A percentile compares a stretch with the other conserved stretches of the same genome.
Evolutionary conservation across 2,113 vertebrate species (phyloP).

Genomic region (Calypte anna): DNA sequence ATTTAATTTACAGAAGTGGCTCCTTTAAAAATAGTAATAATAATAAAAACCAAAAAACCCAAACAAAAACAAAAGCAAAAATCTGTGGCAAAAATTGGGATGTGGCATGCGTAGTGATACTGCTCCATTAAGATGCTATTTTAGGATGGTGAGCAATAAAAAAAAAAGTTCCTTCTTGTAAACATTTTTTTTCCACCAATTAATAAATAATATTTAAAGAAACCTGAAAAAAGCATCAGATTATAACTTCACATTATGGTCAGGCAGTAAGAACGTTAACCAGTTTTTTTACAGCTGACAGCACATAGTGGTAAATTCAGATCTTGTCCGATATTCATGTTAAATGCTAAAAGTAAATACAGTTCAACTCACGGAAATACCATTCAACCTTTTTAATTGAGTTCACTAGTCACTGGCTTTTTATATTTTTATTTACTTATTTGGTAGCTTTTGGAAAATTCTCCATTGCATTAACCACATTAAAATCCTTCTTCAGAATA

Average conservation of each 20-base stretch:
- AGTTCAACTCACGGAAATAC: slow-evolving; percentile 30
- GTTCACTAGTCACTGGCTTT: slow-evolving; percentile 49
- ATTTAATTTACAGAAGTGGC: background rate
- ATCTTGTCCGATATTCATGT: slow-evolving; percentile 25
- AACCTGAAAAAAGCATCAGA: background rate
- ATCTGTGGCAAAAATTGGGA: background rate
- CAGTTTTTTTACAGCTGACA: background rate
- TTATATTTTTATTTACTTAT: slow-evolving; percentile 78
- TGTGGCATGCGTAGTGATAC: background rate
- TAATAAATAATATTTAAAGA: background rate
- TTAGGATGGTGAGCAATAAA: background rate
- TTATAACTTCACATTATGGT: background rate
- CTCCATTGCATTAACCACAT: slow-evolving; percentile 55
- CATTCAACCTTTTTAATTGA: slow-evolving; percentile 57
- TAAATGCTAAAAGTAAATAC: slow-evolving; percentile 45
- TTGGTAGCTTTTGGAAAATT: slow-evolving; percentile 70
- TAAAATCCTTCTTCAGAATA: slow-evolving; percentile 75
- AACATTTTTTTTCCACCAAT: background rate
- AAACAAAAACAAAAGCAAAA: background rate
- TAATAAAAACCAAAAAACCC: background rate
- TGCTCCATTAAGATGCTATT: background rate
- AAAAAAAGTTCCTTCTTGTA: background rate
- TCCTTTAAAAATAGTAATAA: background rate
- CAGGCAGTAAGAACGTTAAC: background rate
- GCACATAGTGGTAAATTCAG: background rate